Evolutionary conservation across 2,797 vertebrate genomes (phyloP).

Genomic region (Microtus californicus): DNA sequence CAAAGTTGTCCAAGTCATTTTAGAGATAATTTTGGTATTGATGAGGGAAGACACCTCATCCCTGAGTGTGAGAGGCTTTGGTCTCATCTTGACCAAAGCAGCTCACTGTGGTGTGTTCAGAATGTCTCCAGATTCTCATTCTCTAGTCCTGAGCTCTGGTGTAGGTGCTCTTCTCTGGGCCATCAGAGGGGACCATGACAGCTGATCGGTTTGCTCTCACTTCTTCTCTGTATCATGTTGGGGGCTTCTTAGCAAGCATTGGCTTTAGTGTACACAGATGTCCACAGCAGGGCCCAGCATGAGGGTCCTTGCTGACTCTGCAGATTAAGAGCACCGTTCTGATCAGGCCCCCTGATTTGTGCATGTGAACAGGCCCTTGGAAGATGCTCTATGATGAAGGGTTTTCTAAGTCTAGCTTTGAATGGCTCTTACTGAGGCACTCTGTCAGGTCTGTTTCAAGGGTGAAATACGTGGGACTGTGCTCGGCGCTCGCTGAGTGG

Average conservation of each 20-base stretch:
- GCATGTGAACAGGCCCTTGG: neutral
- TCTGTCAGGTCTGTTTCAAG: neutral
- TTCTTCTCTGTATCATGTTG: neutral
- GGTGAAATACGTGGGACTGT: fast-evolving
- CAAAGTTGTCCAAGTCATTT: neutral
- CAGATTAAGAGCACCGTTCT: neutral
- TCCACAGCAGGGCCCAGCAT: neutral
- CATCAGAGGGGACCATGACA: neutral
- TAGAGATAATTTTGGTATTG: neutral
- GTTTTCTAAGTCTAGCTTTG: neutral
- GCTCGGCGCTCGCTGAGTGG: fast-evolving
- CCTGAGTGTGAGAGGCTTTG: neutral
- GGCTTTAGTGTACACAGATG: neutral
- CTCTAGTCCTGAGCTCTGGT: neutral
- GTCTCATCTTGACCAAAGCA: neutral
- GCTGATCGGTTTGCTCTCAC: neutral
- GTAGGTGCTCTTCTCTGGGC: neutral
- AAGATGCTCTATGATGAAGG: neutral
- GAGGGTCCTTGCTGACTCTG: neutral
- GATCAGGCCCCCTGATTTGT: too few relatives aligned
- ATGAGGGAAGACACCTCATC: neutral
- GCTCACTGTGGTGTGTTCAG: neutral
- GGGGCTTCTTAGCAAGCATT: neutral
- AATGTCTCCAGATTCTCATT: neutral
- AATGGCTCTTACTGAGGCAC: neutral